Conservation (phyloP, 2,797 vertebrate genomes). For the Allobates femoralis region DNA sequence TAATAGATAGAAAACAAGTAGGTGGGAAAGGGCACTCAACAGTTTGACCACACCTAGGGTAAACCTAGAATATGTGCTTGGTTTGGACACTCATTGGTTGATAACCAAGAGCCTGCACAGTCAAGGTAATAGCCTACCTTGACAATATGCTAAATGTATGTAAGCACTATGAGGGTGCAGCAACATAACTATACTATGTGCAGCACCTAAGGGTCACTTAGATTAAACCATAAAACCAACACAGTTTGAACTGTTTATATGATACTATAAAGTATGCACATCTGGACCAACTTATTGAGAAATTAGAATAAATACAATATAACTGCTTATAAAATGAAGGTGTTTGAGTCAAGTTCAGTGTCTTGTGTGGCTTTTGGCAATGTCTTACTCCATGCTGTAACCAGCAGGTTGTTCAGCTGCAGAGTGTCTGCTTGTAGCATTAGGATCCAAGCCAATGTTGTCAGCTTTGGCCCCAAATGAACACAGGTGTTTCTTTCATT, state of each 20-base stretch:
- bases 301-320: conserved; percentile 45
- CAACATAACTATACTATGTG: not conserved
- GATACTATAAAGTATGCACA: conserved; percentile 22
- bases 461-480: conserved; percentile 24
- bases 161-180: not conserved
- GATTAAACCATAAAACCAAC: not conserved
- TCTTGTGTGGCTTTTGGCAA: conserved; percentile 53
- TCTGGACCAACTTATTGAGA: conserved; percentile 23
- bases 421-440: conserved; percentile 34
- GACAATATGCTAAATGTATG: not conserved
- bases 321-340: conserved; percentile 33
- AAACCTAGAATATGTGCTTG: too few relatives aligned
- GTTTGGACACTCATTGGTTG: not conserved
- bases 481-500: conserved; percentile 53
- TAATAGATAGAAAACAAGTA: too few relatives aligned
- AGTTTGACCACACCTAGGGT: too few relatives aligned
- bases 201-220: conserved; percentile 14
- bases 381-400: conserved; percentile 25
- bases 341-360: conserved; percentile 36
- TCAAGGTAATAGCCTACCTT: not conserved
- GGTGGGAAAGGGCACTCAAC: too few relatives aligned
- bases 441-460: conserved; percentile 30
- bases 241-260: conserved; percentile 22
- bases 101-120: not conserved
- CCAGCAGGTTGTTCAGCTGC: conserved; percentile 29